Evolutionary conservation across 2,113 vertebrate species (phyloP).

Genomic region (Hylia prasina): DNA sequence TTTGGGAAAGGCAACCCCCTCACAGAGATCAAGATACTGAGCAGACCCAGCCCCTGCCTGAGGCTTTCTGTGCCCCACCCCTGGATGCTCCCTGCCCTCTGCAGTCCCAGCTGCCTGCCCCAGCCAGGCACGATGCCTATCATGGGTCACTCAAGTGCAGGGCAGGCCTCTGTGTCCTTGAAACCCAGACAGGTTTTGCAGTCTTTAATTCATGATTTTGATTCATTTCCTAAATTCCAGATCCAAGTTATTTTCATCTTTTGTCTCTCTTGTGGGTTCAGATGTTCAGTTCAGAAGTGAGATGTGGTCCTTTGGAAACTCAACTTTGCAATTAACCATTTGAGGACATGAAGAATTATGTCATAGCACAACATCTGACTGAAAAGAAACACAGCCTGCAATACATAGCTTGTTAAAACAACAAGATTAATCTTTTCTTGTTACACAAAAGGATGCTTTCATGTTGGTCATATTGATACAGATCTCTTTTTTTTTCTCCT

Average conservation of each 20-base stretch:
- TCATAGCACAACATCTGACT: neutral
- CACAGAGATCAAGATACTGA: neutral
- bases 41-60: neutral
- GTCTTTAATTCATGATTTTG: neutral
- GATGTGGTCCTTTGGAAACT: neutral
- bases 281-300: neutral
- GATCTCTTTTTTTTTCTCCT: neutral
- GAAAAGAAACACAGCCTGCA: neutral
- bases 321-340: neutral
- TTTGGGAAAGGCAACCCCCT: neutral
- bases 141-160: neutral
- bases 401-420: neutral
- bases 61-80: neutral
- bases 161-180: neutral
- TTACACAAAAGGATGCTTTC: neutral
- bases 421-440: neutral
- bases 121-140: accelerated
- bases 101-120: neutral
- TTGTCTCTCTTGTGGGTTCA: neutral
- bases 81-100: accelerated
- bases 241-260: neutral
- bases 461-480: neutral
- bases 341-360: neutral
- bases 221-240: neutral
- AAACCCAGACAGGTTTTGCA: neutral